A percentile compares a stretch with the other conserved stretches of the same genome.
Evolutionary conservation across 1,140 invertebrate genomes (phyloP).

Genomic region (Heliothis virescens): DNA sequence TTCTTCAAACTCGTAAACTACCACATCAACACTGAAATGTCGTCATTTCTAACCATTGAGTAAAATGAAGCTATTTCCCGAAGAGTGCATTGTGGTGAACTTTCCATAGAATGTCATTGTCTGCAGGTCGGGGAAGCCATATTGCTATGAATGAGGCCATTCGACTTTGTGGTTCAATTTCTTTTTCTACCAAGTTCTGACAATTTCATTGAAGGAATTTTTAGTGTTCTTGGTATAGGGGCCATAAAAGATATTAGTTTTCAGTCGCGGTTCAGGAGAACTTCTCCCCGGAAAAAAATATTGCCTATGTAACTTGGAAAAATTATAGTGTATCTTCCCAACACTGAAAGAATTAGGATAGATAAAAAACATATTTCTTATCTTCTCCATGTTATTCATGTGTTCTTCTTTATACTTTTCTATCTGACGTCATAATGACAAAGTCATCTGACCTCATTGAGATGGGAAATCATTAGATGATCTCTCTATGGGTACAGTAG

Average conservation of each 20-base stretch:
- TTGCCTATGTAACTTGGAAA: too few relatives aligned
- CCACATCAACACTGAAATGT: background rate
- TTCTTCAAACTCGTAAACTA: too few relatives aligned
- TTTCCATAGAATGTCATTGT: slow-evolving; percentile 14
- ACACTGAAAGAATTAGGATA: too few relatives aligned
- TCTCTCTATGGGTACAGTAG: too few relatives aligned
- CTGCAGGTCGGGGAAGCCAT: background rate
- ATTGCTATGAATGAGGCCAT: background rate
- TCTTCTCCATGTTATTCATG: too few relatives aligned
- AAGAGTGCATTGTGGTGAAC: slow-evolving; percentile 1
- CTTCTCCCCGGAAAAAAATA: too few relatives aligned
- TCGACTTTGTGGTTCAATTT: background rate
- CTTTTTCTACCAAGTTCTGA: background rate
- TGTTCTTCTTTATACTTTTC: too few relatives aligned
- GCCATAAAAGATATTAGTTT: background rate
- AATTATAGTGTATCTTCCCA: too few relatives aligned
- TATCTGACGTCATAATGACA: too few relatives aligned
- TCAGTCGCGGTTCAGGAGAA: background rate
- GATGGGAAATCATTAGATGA: too few relatives aligned
- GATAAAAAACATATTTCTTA: too few relatives aligned
- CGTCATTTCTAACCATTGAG: background rate
- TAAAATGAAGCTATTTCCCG: slow-evolving; percentile 11
- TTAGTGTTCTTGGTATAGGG: background rate
- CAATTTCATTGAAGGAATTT: background rate
- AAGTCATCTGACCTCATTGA: too few relatives aligned